Conservation (phyloP, 2,113 vertebrate genomes). For the Psittacus erithacus region DNA sequence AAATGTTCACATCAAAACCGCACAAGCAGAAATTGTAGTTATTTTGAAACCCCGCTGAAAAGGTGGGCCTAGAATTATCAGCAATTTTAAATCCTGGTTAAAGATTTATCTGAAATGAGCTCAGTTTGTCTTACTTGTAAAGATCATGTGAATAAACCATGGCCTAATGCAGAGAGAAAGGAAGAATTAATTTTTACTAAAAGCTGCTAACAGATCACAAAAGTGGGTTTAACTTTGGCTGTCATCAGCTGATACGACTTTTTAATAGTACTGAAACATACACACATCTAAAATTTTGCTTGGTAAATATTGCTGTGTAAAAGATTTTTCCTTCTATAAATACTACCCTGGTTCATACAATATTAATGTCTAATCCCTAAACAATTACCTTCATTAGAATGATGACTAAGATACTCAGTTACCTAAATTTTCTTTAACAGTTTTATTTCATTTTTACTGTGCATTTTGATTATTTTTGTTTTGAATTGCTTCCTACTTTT, state of each 20-base stretch:
- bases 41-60: background rate
- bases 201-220: background rate
- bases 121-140: background rate
- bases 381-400: background rate
- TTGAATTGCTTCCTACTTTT: background rate
- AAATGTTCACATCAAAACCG: background rate
- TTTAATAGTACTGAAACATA: slow-evolving; percentile 4
- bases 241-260: background rate
- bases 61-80: background rate
- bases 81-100: background rate
- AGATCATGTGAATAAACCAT: background rate
- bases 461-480: background rate
- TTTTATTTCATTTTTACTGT: background rate
- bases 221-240: background rate
- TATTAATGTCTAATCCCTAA: background rate
- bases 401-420: background rate
- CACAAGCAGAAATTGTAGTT: background rate
- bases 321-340: background rate
- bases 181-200: background rate
- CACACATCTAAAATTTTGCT: background rate
- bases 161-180: background rate
- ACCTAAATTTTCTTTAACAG: background rate
- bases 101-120: background rate
- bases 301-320: background rate
- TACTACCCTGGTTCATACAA: background rate